phyloP scores from a whole-genome alignment of 1,140 invertebrate genomes.

The Bursaphelenchus mucronatus region DNA sequence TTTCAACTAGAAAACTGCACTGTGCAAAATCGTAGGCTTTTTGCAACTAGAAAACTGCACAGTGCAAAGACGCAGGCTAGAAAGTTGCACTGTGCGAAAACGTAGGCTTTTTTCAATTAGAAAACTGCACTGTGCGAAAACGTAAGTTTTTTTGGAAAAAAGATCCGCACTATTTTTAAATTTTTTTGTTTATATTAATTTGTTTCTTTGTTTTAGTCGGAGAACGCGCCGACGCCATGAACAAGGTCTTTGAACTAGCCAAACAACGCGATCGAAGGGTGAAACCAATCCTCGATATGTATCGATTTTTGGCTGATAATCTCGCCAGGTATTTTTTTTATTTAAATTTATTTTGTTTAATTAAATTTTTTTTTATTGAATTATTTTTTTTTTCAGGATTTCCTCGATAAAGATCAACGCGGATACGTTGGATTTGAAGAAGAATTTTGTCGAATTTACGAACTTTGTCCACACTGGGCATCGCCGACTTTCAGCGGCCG shows the following conservation, averaged over 20 bases:
- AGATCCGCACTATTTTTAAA: too few species aligned
- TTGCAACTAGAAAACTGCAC: too few species aligned
- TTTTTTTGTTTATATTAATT: too few species aligned
- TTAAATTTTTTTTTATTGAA: too few species aligned
- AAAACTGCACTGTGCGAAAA: too few species aligned
- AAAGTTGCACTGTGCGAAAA: too few species aligned
- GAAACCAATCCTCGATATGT: conserved; percentile 23
- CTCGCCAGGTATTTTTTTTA: conserved; percentile 29
- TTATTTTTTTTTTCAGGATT: conserved; percentile 23
- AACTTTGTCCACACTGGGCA: conserved; percentile 20
- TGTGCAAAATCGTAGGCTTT: too few species aligned
- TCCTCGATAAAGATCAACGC: conserved; percentile 15
- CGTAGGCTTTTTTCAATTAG: too few species aligned
- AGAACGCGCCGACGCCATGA: conserved; percentile 29
- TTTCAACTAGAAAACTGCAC: too few species aligned
- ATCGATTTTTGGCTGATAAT: conserved; percentile 30
- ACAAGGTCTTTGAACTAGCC: conserved; percentile 40
- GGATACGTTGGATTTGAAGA: background rate
- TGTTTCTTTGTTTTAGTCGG: conserved; percentile 1
- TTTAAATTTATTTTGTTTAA: background rate
- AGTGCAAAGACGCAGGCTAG: too few species aligned
- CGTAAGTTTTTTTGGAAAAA: too few species aligned
- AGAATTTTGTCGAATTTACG: conserved; percentile 15
- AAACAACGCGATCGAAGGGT: conserved; percentile 1
- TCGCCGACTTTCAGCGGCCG: conserved; percentile 7